A percentile compares a stretch with the other conserved stretches of the same genome.
Evolutionary conservation across 2,113 vertebrate genomes (phyloP).

Genomic region (Mesocricetus auratus): DNA sequence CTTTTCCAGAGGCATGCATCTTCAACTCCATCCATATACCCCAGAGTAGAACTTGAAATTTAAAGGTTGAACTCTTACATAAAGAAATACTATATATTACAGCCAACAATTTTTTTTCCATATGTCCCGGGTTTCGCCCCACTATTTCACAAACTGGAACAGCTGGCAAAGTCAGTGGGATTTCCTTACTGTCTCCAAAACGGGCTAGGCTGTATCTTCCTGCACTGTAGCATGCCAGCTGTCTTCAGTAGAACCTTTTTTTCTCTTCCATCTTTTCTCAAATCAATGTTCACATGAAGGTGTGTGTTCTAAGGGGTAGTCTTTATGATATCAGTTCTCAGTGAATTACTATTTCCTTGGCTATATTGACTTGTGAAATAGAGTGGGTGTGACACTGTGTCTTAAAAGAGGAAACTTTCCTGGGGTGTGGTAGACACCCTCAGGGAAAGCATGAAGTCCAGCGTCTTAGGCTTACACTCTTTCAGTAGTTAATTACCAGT

Average conservation of each 20-base stretch:
- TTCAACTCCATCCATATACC: neutral
- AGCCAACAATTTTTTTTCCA: neutral
- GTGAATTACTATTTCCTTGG: neutral
- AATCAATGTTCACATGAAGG: neutral
- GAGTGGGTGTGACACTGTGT: neutral
- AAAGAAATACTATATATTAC: neutral
- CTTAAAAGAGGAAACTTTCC: neutral
- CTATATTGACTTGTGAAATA: neutral
- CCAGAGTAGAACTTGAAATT: neutral
- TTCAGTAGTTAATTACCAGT: neutral
- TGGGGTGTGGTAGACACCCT: neutral
- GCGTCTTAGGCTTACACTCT: neutral
- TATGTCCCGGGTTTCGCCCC: neutral
- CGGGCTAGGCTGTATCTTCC: neutral
- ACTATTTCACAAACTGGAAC: neutral
- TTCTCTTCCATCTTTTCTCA: neutral
- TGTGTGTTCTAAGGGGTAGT: neutral
- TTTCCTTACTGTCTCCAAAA: neutral
- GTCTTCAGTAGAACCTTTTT: neutral
- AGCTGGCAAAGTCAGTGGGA: neutral
- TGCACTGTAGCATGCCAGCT: neutral
- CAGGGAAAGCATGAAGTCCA: neutral
- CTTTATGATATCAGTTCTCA: neutral
- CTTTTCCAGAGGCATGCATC: neutral
- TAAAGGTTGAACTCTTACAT: neutral